A percentile compares a stretch with the other conserved stretches of the same genome.
phyloP scores from a whole-genome alignment of 2,888 invertebrate species.

The Tachina grossa region DNA sequence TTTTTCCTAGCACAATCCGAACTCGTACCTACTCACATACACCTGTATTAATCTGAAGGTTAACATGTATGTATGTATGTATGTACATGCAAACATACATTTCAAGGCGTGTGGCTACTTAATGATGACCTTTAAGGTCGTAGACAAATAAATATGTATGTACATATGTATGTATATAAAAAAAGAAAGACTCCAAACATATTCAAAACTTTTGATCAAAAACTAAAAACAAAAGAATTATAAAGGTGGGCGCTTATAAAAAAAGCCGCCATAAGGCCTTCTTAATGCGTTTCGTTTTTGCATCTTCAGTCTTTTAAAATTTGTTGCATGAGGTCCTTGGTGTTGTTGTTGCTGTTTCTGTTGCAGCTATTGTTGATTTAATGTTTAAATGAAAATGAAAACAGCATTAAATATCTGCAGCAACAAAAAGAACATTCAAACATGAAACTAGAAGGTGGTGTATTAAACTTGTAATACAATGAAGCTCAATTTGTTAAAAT shows the following conservation, averaged over 20 bases:
- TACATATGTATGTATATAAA: too few species aligned
- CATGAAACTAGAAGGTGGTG: slow-evolving; percentile 66
- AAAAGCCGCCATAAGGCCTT: slow-evolving; percentile 66
- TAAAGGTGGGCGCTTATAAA: slow-evolving; percentile 66
- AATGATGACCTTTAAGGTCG: slow-evolving; percentile 73
- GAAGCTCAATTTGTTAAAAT: slow-evolving; percentile 70
- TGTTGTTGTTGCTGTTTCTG: not conserved
- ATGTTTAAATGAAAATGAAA: slow-evolving; percentile 70
- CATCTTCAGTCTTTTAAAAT: not conserved
- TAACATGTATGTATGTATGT: too few species aligned
- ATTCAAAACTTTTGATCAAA: slow-evolving; percentile 21
- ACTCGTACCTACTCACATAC: slow-evolving; percentile 1
- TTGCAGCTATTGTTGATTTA: slow-evolving; percentile 25
- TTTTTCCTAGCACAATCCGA: not conserved
- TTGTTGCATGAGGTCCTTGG: slow-evolving; percentile 16
- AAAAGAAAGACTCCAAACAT: slow-evolving; percentile 30
- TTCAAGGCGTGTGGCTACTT: slow-evolving; percentile 71
- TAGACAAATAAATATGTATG: slow-evolving; percentile 55
- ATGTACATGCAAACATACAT: slow-evolving; percentile 8
- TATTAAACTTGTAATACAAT: slow-evolving; percentile 66
- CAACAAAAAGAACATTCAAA: slow-evolving; percentile 24
- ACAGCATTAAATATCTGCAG: slow-evolving; percentile 42
- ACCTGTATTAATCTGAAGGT: not conserved
- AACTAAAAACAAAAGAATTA: slow-evolving; percentile 62
- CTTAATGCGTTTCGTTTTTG: slow-evolving; percentile 10